Conservation (phyloP, 2,113 vertebrate genomes). For the Actenoides hombroni region DNA sequence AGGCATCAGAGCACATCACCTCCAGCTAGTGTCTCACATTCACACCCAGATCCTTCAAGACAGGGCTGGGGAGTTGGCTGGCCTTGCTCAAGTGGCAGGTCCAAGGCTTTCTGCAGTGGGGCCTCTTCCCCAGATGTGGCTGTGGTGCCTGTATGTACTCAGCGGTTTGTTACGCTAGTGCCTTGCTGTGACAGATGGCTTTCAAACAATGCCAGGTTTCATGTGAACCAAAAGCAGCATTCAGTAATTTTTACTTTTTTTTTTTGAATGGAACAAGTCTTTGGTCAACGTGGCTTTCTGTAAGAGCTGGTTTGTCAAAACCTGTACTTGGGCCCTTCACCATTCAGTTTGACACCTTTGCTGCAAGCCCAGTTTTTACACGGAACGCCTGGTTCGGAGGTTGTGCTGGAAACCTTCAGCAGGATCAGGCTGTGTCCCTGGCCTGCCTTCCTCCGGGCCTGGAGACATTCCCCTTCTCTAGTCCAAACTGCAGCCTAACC, state of each 20-base stretch:
- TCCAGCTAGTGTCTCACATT: background rate
- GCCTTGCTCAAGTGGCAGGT: background rate
- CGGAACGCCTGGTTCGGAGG: background rate
- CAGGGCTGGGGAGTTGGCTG: background rate
- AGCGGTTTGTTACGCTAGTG: background rate
- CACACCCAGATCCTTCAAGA: background rate
- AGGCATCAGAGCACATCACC: background rate
- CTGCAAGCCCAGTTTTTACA: slow-evolving; percentile 26
- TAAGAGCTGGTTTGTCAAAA: background rate
- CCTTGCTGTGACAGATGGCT: slow-evolving; percentile 46
- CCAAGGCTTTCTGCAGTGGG: background rate
- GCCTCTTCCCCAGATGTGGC: background rate
- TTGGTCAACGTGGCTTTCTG: slow-evolving; percentile 21
- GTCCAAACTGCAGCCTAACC: background rate
- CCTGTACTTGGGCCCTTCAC: background rate
- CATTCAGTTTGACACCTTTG: background rate
- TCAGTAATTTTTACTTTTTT: background rate
- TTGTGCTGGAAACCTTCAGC: background rate
- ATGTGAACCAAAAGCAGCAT: slow-evolving; percentile 50
- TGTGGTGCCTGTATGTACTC: background rate
- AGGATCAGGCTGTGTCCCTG: background rate
- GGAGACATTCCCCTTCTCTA: background rate
- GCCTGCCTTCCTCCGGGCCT: background rate
- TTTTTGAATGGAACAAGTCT: background rate
- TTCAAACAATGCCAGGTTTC: slow-evolving; percentile 61